Evolutionary conservation across 2,113 vertebrate genomes (phyloP).

Genomic region (Semicossyphus pulcher): DNA sequence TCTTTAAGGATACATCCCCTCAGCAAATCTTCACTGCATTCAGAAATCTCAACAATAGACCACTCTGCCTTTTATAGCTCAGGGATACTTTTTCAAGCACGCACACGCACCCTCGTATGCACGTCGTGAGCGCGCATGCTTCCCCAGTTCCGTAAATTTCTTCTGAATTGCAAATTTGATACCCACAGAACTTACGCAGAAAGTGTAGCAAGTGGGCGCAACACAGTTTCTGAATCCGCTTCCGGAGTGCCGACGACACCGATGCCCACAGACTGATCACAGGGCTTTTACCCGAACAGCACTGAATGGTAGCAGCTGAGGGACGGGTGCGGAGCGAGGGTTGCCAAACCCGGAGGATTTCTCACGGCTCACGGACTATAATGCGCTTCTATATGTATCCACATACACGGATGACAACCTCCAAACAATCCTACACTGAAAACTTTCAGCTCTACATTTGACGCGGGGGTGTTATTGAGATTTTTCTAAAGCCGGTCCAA

Average conservation of each 20-base stretch:
- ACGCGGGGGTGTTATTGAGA: slow-evolving; percentile 73
- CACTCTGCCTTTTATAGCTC: slow-evolving; percentile 46
- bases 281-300: slow-evolving; percentile 74
- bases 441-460: slow-evolving; percentile 80
- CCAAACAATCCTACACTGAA: slow-evolving; percentile 70
- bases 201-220: slow-evolving; percentile 78
- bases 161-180: slow-evolving; percentile 61
- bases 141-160: slow-evolving; percentile 36
- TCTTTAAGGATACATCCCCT: background rate
- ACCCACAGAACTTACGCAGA: slow-evolving; percentile 71
- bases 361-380: slow-evolving; percentile 72
- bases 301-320: slow-evolving; percentile 79
- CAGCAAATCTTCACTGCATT: background rate
- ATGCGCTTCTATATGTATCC: slow-evolving; percentile 71
- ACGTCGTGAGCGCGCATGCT: slow-evolving; percentile 56
- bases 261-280: slow-evolving; percentile 75
- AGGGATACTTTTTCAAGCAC: slow-evolving; percentile 32
- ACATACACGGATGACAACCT: slow-evolving; percentile 78
- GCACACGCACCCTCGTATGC: slow-evolving; percentile 15
- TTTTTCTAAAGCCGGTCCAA: slow-evolving; percentile 51
- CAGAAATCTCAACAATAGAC: background rate
- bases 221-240: slow-evolving; percentile 78
- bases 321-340: slow-evolving; percentile 67
- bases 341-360: slow-evolving; percentile 74
- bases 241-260: slow-evolving; percentile 78